Evolutionary conservation across 2,797 vertebrate species (phyloP).

Genomic region (Eidolon dupreanum): DNA sequence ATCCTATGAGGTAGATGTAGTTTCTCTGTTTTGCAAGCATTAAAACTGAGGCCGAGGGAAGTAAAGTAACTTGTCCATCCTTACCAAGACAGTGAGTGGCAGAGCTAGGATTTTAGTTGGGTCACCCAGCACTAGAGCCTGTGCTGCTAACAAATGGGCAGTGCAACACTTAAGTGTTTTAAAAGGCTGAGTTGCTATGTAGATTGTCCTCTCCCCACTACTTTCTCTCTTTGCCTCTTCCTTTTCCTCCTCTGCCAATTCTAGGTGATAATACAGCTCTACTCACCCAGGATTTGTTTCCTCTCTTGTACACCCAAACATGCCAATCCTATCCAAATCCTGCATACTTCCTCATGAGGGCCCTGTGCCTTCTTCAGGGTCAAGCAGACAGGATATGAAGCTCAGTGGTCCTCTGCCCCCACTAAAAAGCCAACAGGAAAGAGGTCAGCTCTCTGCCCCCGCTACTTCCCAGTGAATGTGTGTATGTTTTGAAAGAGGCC

Average conservation of each 20-base stretch:
- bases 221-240: not conserved
- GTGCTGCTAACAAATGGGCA: fast-evolving
- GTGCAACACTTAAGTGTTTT: not conserved
- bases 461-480: not conserved
- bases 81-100: not conserved
- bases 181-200: not conserved
- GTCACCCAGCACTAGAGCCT: fast-evolving
- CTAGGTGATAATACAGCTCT: not conserved
- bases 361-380: not conserved
- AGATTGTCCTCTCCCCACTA: not conserved
- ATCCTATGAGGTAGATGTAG: not conserved
- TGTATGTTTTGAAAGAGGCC: not conserved
- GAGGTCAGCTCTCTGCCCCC: not conserved
- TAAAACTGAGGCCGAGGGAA: not conserved
- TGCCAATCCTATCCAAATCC: not conserved
- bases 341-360: too few species aligned
- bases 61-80: not conserved
- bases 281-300: not conserved
- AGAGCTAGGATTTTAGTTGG: not conserved
- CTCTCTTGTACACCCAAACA: not conserved
- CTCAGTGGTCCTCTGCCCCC: not conserved
- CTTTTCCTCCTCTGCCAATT: not conserved
- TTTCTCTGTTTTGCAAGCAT: not conserved
- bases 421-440: not conserved
- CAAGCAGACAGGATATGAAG: not conserved